Percentiles rank a stretch among this genome's conserved stretches.
phyloP scores from a whole-genome alignment of 2,888 invertebrate genomes.

The Agrochola macilenta region DNA sequence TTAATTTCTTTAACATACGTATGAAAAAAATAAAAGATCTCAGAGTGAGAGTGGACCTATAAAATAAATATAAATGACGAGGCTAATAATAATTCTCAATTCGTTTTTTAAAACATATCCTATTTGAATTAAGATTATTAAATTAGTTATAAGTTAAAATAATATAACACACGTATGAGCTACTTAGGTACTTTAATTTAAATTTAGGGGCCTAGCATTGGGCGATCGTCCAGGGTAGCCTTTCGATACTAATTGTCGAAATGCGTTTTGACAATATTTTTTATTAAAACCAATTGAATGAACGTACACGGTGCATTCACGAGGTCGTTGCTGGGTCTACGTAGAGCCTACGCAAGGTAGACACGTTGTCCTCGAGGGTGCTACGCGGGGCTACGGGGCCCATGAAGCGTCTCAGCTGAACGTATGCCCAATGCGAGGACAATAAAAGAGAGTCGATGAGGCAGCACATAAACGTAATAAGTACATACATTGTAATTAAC shows the following conservation, averaged over 20 bases:
- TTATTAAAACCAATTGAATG: not conserved
- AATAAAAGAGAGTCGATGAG: not conserved
- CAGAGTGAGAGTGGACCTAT: constrained; percentile 5
- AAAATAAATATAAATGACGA: constrained; percentile 2
- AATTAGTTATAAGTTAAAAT: constrained; percentile 1
- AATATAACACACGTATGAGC: constrained; percentile 3
- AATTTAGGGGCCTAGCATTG: not conserved
- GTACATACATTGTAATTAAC: not conserved
- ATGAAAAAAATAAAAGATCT: not conserved
- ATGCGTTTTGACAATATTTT: not conserved
- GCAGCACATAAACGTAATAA: constrained; percentile 4
- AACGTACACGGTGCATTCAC: too few relatives aligned
- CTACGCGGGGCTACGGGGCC: not conserved
- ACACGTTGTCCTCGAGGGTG: not conserved
- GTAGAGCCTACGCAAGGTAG: not conserved
- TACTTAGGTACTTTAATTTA: constrained; percentile 33
- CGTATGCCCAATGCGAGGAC: not conserved
- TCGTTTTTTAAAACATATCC: constrained; percentile 21
- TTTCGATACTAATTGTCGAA: too few relatives aligned
- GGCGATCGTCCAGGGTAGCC: not conserved
- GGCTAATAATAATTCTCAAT: constrained; percentile 13
- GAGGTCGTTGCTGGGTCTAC: not conserved
- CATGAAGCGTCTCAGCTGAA: not conserved
- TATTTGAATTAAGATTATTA: constrained; percentile 26
- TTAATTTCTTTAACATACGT: not conserved